phyloP scores from a whole-genome alignment of 2,113 vertebrate genomes.

The Prionailurus viverrinus region DNA sequence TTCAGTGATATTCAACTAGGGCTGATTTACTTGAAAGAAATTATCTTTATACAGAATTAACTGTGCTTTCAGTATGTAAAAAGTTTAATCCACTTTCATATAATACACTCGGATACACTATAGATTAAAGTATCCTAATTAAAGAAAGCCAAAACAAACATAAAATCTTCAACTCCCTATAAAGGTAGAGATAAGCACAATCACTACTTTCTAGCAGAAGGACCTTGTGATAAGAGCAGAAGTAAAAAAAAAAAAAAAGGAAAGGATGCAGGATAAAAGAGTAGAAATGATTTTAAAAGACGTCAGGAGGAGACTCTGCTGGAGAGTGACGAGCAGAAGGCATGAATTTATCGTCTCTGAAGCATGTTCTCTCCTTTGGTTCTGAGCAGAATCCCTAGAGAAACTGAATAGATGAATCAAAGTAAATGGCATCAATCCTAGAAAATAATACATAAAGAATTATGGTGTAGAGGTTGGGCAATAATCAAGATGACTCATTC shows the following conservation, averaged over 20 bases:
- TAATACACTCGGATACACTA: not conserved
- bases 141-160: conserved; percentile 28
- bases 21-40: conserved; percentile 3
- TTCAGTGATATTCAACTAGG: conserved; percentile 33
- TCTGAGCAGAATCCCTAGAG: not conserved
- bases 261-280: not conserved
- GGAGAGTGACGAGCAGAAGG: not conserved
- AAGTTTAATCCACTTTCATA: conserved; percentile 10
- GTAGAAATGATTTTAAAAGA: not conserved
- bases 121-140: not conserved
- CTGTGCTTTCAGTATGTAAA: not conserved
- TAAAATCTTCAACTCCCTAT: not conserved
- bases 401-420: conserved; percentile 40
- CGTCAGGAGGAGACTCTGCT: not conserved
- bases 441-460: conserved; percentile 29
- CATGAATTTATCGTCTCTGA: not conserved
- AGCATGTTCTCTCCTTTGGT: not conserved
- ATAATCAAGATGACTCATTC: not conserved
- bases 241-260: not conserved
- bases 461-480: not conserved
- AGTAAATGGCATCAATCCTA: not conserved
- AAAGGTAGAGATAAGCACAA: not conserved
- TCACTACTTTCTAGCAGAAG: not conserved
- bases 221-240: not conserved
- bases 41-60: not conserved